phyloP scores from a whole-genome alignment of 2,888 invertebrate genomes.

The Lycocerus yunnanus region DNA sequence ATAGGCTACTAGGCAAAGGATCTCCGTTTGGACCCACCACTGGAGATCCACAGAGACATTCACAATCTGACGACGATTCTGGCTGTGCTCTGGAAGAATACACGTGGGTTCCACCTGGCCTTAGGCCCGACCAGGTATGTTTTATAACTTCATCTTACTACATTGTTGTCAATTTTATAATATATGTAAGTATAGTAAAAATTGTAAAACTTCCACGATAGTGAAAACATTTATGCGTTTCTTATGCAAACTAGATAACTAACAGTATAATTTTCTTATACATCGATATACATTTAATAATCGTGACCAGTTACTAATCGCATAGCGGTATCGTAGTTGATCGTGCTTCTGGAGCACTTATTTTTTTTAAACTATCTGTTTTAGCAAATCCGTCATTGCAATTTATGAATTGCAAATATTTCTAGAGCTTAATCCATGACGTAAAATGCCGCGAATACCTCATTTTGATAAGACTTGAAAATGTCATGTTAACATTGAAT shows the following conservation, averaged over 20 bases:
- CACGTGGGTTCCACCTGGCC: conserved; percentile 96
- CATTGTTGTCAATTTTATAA: background rate
- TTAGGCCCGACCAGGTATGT: conserved; percentile 93
- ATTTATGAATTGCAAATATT: conserved; percentile 10
- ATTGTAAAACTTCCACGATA: background rate
- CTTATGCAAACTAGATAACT: conserved; percentile 3
- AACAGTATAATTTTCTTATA: background rate
- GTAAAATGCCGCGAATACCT: conserved; percentile 26
- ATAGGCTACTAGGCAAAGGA: conserved; percentile 65
- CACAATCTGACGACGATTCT: conserved; percentile 96
- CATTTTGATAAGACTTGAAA: conserved; percentile 6
- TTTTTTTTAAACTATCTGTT: background rate
- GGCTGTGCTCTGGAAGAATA: conserved; percentile 98
- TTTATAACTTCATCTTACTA: background rate
- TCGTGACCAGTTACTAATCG: conserved; percentile 22
- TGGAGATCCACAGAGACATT: conserved; percentile 77
- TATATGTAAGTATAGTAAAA: background rate
- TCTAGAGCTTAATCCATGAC: conserved; percentile 16
- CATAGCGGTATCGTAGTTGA: conserved; percentile 16
- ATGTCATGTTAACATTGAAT: conserved; percentile 31
- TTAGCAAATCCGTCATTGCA: conserved; percentile 1
- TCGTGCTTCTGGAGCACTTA: conserved; percentile 5
- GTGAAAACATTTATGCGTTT: background rate
- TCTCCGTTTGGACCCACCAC: conserved; percentile 57
- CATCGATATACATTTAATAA: conserved; percentile 6